A percentile compares a stretch with the other conserved stretches of the same genome.
Conservation (phyloP, 2,113 vertebrate species). For the Neolamprologus kungweensis region DNA sequence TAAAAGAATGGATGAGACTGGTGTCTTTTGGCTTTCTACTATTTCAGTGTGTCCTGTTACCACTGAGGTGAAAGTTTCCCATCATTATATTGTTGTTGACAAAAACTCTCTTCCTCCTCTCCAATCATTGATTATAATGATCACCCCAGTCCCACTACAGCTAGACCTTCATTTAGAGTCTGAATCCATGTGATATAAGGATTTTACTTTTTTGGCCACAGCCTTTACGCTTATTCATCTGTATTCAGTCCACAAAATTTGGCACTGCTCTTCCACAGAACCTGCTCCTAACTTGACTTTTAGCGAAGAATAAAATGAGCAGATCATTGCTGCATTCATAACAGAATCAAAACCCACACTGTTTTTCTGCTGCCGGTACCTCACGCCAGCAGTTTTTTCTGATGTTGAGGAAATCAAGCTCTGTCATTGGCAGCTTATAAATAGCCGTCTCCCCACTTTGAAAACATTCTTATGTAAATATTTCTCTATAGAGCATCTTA, state of each 20-base stretch:
- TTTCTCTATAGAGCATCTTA: neutral
- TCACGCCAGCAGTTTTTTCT: neutral
- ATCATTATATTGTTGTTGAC: constrained; percentile 3
- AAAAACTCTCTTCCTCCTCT: neutral
- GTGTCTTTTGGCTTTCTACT: neutral
- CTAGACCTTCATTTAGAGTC: neutral
- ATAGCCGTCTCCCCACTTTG: neutral
- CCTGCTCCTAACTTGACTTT: neutral
- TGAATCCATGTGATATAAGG: neutral
- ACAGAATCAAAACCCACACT: neutral
- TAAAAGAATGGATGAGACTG: neutral
- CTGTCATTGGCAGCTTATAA: constrained; percentile 6
- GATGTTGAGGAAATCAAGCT: neutral
- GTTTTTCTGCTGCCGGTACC: neutral
- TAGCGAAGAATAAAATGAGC: neutral
- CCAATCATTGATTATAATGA: neutral
- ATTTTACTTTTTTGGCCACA: neutral
- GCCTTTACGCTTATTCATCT: neutral
- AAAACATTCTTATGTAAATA: constrained; percentile 10
- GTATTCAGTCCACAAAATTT: neutral
- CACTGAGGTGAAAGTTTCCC: neutral
- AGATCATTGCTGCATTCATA: neutral
- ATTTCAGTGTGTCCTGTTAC: neutral
- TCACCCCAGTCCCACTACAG: neutral
- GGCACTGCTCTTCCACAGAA: neutral